Evolutionary conservation across 2,797 vertebrate species (phyloP), one percentile per base, ranked within the genome.

Genomic region (Hemitrygon akajei): DNA sequence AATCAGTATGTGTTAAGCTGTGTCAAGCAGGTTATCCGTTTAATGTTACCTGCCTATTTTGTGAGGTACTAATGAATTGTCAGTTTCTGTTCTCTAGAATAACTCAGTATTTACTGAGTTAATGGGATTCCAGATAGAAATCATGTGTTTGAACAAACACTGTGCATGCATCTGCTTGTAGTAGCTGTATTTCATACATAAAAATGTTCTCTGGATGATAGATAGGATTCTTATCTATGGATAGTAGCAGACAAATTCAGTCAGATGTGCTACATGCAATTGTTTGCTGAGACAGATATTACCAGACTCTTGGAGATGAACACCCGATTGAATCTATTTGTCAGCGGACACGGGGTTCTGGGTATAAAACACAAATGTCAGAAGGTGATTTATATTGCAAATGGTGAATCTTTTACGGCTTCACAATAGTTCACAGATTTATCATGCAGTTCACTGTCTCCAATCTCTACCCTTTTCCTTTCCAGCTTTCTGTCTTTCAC

Each of bases 101-200:
- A 75, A 93, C 73, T 93, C 91, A 93, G 71, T 93, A 93, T 93
- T 93, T 93, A 76, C 91, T 76, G 96, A 95, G 96, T 96, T 98
- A 97, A 98, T 98, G 97, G 97, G 96, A 97, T 97, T 96, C 93
- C 94, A 81, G 98, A 98, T 99, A 98, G 97, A 95, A 95, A 99
- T 98, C 98, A 97, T 96, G 98, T 97, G 98, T 99, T 99, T 98
- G 98, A 98, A 99, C 98, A 98, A 98, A 97, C 97, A 97, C 97
- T 97, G 98, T 98, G 98, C 98, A 98, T 98, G 98, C 71, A 93
- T 98, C 98, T 98, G 97, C 98, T 97, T 98, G 98, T 98, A 97
- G 97, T 97, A 97, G 98, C 97, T 96, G 98, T 98, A 98, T 98
- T 98, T 98, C 98, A 98, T 98, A 99, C 98, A 98, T 98, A 98